A percentile compares a stretch with the other conserved stretches of the same genome.
Conservation (phyloP, 1,140 invertebrate genomes). For the Heliconius congener region DNA sequence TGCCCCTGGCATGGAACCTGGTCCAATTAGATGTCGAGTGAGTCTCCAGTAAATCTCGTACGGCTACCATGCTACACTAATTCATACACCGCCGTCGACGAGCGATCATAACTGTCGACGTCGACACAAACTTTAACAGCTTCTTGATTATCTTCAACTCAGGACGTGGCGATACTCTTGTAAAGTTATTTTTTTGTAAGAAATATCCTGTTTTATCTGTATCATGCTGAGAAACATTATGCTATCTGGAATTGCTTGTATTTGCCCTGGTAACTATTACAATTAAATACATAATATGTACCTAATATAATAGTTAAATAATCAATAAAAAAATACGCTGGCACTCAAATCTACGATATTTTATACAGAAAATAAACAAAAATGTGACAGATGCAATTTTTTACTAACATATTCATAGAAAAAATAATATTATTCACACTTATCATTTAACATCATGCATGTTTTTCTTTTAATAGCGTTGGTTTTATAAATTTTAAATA, state of each 20-base stretch:
- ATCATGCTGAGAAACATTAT: neutral
- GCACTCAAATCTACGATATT: too few species aligned
- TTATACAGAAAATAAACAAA: too few species aligned
- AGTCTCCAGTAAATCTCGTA: conserved; percentile 74
- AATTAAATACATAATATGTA: neutral
- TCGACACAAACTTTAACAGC: conserved; percentile 65
- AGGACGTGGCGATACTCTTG: conserved; percentile 42
- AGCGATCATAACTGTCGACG: conserved; percentile 63
- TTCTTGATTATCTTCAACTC: conserved; percentile 63
- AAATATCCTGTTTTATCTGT: too few species aligned
- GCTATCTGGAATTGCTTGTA: neutral
- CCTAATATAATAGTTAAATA: neutral
- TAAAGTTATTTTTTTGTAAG: too few species aligned
- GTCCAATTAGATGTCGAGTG: conserved; percentile 70
- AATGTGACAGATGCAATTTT: too few species aligned
- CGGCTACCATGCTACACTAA: conserved; percentile 78
- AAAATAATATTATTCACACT: too few species aligned
- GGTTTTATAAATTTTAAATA: neutral
- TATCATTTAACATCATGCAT: neutral
- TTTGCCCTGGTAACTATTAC: too few species aligned
- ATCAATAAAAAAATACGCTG: too few species aligned
- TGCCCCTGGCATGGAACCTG: conserved; percentile 68
- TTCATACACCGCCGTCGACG: conserved; percentile 70
- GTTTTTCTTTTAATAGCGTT: neutral
- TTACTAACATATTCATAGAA: too few species aligned